Conservation (phyloP, 2,113 vertebrate genomes). For the Mesitornis unicolor region DNA sequence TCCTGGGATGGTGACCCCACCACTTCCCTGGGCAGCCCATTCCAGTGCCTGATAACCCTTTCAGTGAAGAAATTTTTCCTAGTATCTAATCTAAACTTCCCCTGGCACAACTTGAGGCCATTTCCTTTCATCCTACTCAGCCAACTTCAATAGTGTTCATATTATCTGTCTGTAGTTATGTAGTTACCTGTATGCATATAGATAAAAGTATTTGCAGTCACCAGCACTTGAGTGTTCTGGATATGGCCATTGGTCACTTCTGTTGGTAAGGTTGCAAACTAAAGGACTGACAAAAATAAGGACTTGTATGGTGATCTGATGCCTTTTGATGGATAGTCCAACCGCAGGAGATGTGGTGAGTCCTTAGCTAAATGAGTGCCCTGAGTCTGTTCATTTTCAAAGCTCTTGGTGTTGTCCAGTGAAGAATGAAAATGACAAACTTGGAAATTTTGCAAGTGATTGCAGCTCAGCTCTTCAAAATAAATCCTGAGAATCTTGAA, state of each 20-base stretch:
- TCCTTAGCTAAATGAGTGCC: background rate
- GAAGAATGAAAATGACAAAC: background rate
- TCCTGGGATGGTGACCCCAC: too few relatives aligned
- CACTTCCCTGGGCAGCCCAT: too few relatives aligned
- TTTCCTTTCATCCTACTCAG: background rate
- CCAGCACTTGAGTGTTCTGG: background rate
- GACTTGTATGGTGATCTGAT: background rate
- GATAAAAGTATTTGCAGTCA: background rate
- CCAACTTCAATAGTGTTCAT: background rate
- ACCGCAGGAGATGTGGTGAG: background rate
- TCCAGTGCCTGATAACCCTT: too few relatives aligned
- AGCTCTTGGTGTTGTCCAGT: background rate
- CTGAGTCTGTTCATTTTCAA: background rate
- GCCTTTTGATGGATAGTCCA: background rate
- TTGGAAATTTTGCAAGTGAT: background rate
- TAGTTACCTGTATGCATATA: background rate
- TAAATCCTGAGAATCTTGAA: background rate
- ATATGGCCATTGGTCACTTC: background rate
- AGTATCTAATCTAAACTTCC: too few relatives aligned
- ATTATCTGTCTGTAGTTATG: background rate
- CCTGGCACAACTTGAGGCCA: too few relatives aligned
- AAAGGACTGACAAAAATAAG: background rate
- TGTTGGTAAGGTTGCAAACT: background rate
- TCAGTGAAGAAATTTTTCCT: too few relatives aligned
- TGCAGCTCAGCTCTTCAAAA: background rate